Conservation (phyloP, 2,113 vertebrate genomes). For the Gorsachius goisagi region DNA sequence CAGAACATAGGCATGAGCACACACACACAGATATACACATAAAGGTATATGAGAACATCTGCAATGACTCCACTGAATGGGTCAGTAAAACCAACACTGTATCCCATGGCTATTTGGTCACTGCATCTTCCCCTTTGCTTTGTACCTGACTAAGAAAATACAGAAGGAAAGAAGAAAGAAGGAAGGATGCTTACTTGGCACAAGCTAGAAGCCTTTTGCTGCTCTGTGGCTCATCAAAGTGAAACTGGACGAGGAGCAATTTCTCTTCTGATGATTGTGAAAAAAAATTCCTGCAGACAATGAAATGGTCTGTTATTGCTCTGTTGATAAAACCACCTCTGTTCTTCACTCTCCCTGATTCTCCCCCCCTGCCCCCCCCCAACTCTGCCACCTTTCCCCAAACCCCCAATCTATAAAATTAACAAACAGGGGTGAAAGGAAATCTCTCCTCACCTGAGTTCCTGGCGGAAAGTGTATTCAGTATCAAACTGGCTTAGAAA, state of each 20-base stretch:
- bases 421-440: background rate
- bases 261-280: background rate
- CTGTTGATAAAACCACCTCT: background rate
- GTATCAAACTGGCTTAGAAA: background rate
- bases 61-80: background rate
- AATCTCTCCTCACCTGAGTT: background rate
- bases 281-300: background rate
- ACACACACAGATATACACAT: background rate
- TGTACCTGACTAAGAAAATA: background rate
- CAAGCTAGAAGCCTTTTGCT: background rate
- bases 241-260: background rate
- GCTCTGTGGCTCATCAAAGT: background rate
- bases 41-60: background rate
- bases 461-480: background rate
- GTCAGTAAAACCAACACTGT: background rate
- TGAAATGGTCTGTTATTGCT: background rate
- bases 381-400: too few relatives aligned
- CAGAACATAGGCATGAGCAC: background rate
- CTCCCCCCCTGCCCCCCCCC: too few relatives aligned
- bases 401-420: background rate
- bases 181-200: background rate
- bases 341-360: background rate
- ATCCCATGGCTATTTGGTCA: background rate
- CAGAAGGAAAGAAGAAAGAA: background rate
- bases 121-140: background rate